Percentiles rank a stretch among this genome's conserved stretches.
phyloP scores from a whole-genome alignment of 2,113 vertebrate genomes.

The Podarcis cretensis region DNA sequence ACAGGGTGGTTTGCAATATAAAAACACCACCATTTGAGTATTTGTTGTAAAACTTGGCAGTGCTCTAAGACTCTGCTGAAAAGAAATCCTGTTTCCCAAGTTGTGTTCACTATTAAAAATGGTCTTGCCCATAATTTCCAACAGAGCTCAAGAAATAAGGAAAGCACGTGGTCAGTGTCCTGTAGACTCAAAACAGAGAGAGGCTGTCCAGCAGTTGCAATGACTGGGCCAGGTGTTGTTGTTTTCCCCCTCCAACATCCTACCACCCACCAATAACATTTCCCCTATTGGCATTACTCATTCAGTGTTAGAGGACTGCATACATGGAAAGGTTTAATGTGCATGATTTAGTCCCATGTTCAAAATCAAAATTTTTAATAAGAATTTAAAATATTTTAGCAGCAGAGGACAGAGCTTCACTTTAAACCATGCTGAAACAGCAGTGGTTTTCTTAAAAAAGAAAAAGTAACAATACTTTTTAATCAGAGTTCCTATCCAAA shows the following conservation, averaged over 20 bases:
- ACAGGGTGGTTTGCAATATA: too few relatives aligned
- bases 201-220: background rate
- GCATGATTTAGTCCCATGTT: background rate
- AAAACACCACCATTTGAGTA: background rate
- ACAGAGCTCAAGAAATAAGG: background rate
- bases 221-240: background rate
- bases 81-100: background rate
- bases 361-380: background rate
- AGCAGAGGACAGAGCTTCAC: background rate
- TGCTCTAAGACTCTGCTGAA: background rate
- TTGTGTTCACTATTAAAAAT: background rate
- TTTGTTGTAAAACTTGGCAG: background rate
- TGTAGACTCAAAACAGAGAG: background rate
- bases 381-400: background rate
- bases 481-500: background rate
- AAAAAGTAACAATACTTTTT: fast-evolving
- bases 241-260: background rate
- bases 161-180: background rate
- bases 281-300: background rate
- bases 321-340: background rate
- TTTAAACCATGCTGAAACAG: background rate
- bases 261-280: background rate
- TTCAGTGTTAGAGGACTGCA: background rate
- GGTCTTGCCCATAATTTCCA: background rate
- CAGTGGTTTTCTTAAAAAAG: background rate